Evolutionary conservation across 1,140 invertebrate genomes (phyloP).

Genomic region (Hylaeus anthracinus): DNA sequence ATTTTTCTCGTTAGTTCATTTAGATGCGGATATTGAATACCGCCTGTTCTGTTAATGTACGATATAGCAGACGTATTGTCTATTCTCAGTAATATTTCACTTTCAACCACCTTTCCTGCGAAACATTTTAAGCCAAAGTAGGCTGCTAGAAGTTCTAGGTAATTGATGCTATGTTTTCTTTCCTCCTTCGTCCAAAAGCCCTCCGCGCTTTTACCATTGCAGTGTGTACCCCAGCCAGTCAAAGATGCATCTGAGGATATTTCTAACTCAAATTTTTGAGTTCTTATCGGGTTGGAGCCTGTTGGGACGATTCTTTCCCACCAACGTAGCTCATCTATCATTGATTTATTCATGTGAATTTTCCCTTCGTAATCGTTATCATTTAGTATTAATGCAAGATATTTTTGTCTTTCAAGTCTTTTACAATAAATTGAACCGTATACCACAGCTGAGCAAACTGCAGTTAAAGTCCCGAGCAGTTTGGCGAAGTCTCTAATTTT

Average conservation of each 20-base stretch:
- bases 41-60: conserved; percentile 39
- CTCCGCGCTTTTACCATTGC: not conserved
- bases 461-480: conserved; percentile 30
- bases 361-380: not conserved
- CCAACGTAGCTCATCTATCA: conserved; percentile 49
- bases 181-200: conserved; percentile 12
- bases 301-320: conserved; percentile 46
- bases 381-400: conserved; percentile 1
- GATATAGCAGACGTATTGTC: conserved; percentile 40
- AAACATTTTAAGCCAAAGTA: conserved; percentile 28
- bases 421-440: conserved; percentile 52
- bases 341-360: not conserved
- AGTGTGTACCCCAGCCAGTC: conserved; percentile 32
- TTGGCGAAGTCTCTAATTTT: conserved; percentile 52
- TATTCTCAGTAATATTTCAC: conserved; percentile 61
- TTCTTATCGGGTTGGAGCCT: conserved; percentile 33
- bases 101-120: conserved; percentile 21
- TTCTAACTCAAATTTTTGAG: not conserved
- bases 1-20: conserved; percentile 26
- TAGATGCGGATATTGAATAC: conserved; percentile 24
- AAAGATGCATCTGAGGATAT: conserved; percentile 26
- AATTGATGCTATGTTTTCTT: conserved; percentile 26
- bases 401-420: conserved; percentile 50
- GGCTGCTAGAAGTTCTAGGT: conserved; percentile 30
- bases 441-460: conserved; percentile 39